These are phyloP conservation scores for Pholis gunnellus DNA, from an alignment of 2,113 vertebrate species.

Conservation along the genomic window DNA sequence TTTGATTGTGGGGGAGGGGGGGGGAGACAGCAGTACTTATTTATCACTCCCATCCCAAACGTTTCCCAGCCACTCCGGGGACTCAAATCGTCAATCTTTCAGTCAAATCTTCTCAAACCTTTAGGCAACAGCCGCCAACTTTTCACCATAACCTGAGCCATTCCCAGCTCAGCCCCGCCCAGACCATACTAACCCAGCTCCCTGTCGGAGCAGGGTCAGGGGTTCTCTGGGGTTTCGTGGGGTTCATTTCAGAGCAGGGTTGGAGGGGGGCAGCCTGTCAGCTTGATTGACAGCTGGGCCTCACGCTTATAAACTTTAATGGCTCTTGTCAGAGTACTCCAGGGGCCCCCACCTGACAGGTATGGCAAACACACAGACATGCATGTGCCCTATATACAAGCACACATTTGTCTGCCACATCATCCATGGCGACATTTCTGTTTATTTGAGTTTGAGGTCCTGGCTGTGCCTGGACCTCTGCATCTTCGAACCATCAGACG, in stretches of 20 bases:
- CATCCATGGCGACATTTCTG: constrained; percentile 37
- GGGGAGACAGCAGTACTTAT: constrained; percentile 11
- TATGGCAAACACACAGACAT: constrained; percentile 58
- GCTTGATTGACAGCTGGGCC: constrained; percentile 78
- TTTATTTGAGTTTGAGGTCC: constrained; percentile 44
- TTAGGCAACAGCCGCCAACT: constrained; percentile 21
- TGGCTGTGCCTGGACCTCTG: constrained; percentile 10
- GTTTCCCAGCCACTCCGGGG: constrained; percentile 6
- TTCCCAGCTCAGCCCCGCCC: constrained; percentile 19
- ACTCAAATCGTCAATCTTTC: constrained; percentile 45
- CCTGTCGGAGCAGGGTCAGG: constrained; percentile 69
- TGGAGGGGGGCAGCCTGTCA: constrained; percentile 70
- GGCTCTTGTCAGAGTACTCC: constrained; percentile 79
- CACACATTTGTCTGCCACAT: constrained; percentile 46
- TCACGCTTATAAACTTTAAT: constrained; percentile 84
- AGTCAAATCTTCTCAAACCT: constrained; percentile 43
- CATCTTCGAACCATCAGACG: constrained; percentile 15
- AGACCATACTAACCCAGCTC: constrained; percentile 45
- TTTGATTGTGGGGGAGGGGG: background rate
- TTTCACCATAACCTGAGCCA: constrained; percentile 26
- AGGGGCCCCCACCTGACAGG: constrained; percentile 76
- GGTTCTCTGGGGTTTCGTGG: constrained; percentile 65
- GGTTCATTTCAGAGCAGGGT: constrained; percentile 62
- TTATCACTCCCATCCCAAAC: constrained; percentile 22
- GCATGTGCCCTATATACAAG: constrained; percentile 14